Conservation (phyloP, 2,888 invertebrate species). For the Polia nebulosa region DNA sequence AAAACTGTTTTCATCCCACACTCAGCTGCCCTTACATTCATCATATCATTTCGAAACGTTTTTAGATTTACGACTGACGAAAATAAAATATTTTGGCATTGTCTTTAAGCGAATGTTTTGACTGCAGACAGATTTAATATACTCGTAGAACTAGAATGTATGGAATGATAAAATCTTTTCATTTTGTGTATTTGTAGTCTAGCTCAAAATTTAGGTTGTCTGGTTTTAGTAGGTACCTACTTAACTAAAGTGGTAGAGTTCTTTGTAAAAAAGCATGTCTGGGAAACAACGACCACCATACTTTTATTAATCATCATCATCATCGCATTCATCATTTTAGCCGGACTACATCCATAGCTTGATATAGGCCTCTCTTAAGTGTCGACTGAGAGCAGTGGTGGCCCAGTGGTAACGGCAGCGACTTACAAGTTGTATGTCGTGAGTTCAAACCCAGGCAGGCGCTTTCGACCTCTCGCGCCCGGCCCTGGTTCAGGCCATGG, state of each 20-base stretch:
- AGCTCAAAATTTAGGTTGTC: not conserved
- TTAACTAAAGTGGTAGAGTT: not conserved
- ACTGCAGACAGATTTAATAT: slow-evolving; percentile 19
- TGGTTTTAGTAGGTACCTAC: not conserved
- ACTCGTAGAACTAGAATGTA: slow-evolving; percentile 2
- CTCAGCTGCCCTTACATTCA: slow-evolving; percentile 32
- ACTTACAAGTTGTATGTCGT: no score
- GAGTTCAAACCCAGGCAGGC: no score
- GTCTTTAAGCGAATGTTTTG: slow-evolving; percentile 39
- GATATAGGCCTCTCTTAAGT: no score
- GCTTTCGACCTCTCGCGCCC: no score
- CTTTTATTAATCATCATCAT: not conserved
- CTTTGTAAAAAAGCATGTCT: no score
- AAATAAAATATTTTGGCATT: slow-evolving; percentile 55
- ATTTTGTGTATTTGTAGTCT: slow-evolving; percentile 7
- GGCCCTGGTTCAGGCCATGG: no score
- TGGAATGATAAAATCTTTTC: slow-evolving; percentile 7
- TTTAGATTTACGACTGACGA: slow-evolving; percentile 47
- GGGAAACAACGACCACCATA: not conserved
- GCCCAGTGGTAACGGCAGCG: no score
- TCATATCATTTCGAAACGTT: slow-evolving; percentile 39
- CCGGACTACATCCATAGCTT: no score
- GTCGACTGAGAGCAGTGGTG: no score
- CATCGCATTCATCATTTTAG: no score
- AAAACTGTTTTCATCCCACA: slow-evolving; percentile 5